Percentiles rank a stretch among this genome's conserved stretches.
These are phyloP conservation scores for Oncorhynchus gorbuscha DNA, from an alignment of 2,113 vertebrate genomes.

Conservation along the genomic window DNA sequence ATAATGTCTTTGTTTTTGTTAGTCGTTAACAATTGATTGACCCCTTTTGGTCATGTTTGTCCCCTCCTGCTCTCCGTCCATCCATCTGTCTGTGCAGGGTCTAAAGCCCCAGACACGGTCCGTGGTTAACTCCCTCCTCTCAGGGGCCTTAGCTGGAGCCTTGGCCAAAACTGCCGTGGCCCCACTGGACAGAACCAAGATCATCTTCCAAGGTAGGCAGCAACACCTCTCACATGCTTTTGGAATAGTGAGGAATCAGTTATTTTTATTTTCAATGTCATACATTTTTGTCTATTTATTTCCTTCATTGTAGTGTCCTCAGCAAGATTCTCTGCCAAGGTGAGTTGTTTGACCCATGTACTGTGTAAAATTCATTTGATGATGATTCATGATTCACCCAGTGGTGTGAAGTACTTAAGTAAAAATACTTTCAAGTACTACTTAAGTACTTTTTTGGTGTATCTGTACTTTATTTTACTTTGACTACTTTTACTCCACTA, in stretches of 20 bases:
- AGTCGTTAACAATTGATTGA: too few species aligned
- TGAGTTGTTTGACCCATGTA: constrained; percentile 58
- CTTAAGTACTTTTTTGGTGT: too few species aligned
- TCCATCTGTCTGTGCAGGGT: constrained; percentile 64
- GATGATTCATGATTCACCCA: too few species aligned
- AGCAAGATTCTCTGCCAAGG: constrained; percentile 95
- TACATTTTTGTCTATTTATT: constrained; percentile 47
- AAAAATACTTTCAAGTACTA: too few species aligned
- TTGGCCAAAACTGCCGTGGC: constrained; percentile 95
- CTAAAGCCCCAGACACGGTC: constrained; percentile 71
- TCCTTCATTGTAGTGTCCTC: constrained; percentile 83
- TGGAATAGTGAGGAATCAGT: background rate
- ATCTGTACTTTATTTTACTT: too few species aligned
- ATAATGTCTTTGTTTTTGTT: too few species aligned
- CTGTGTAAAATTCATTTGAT: background rate
- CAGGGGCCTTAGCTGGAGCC: constrained; percentile 91
- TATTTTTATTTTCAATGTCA: background rate
- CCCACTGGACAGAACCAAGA: constrained; percentile 96
- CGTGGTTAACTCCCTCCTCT: constrained; percentile 79
- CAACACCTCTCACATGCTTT: background rate
- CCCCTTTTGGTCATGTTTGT: too few species aligned
- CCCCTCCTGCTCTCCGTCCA: background rate
- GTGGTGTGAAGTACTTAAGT: too few species aligned
- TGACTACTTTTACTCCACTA: too few species aligned
- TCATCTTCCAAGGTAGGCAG: constrained; percentile 94